phyloP scores from a whole-genome alignment of 2,797 vertebrate genomes.

The Chromis chromis region DNA sequence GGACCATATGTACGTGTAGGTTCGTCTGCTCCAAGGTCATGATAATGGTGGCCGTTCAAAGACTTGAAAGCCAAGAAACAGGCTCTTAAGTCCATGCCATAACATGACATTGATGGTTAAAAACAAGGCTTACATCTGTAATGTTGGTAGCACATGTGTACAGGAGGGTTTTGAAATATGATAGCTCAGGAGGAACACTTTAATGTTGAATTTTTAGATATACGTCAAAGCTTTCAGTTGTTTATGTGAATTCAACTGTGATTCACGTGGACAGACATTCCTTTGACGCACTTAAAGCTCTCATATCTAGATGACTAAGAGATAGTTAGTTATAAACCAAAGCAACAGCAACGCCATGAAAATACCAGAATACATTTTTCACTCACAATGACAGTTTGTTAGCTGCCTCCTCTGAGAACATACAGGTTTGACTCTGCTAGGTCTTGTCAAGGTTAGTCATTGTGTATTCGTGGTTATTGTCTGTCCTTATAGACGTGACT shows the following conservation, averaged over 20 bases:
- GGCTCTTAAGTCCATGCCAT: background rate
- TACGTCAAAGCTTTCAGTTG: background rate
- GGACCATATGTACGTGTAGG: background rate
- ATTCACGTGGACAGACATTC: background rate
- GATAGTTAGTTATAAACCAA: background rate
- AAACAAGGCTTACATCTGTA: background rate
- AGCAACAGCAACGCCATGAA: constrained; percentile 5
- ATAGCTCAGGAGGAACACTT: background rate
- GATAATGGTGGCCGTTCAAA: constrained; percentile 10
- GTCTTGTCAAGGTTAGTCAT: constrained; percentile 42
- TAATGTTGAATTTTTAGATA: background rate
- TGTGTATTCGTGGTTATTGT: constrained; percentile 38
- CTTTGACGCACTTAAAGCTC: background rate
- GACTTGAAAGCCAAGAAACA: constrained; percentile 26
- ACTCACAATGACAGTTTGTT: background rate
- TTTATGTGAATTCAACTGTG: background rate
- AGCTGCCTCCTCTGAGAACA: constrained; percentile 30
- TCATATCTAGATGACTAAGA: constrained; percentile 1
- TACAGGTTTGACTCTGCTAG: constrained; percentile 41
- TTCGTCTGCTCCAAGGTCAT: constrained; percentile 57
- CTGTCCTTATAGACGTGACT: constrained; percentile 50
- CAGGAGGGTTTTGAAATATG: background rate
- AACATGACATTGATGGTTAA: too few species aligned
- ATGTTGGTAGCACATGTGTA: background rate
- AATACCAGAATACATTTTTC: constrained; percentile 22